A percentile compares a stretch with the other conserved stretches of the same genome.
Evolutionary conservation across 2,797 vertebrate species (phyloP).

Genomic region (Onychomys leucogaster): DNA sequence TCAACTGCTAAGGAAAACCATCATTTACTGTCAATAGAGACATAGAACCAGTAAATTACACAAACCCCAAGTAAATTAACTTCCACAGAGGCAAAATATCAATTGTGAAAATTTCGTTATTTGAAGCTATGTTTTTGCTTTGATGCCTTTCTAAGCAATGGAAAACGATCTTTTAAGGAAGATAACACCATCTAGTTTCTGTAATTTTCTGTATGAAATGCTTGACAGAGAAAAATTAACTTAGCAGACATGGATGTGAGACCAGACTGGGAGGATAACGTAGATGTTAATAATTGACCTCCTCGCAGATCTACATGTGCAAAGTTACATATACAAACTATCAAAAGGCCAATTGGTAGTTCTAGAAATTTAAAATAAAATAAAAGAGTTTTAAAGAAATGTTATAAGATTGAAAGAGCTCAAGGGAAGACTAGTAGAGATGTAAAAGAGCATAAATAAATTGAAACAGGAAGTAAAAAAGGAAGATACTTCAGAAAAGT

Average conservation of each 20-base stretch:
- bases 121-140: background rate
- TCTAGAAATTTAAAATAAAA: background rate
- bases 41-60: background rate
- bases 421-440: background rate
- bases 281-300: background rate
- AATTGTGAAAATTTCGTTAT: background rate
- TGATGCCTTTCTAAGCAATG: background rate
- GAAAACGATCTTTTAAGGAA: constrained; percentile 7
- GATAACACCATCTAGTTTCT: background rate
- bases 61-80: background rate
- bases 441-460: background rate
- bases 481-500: background rate
- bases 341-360: background rate
- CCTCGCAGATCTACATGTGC: background rate
- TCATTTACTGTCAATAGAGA: background rate
- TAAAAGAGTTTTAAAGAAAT: background rate
- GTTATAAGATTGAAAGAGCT: background rate
- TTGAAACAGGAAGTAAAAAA: background rate
- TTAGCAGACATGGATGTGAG: background rate
- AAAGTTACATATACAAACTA: background rate
- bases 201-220: background rate
- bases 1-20: background rate
- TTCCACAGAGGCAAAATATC: background rate
- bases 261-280: background rate
- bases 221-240: background rate